A percentile compares a stretch with the other conserved stretches of the same genome.
Evolutionary conservation across 1,140 invertebrate species (phyloP).

Genomic region (Helicoverpa zea): DNA sequence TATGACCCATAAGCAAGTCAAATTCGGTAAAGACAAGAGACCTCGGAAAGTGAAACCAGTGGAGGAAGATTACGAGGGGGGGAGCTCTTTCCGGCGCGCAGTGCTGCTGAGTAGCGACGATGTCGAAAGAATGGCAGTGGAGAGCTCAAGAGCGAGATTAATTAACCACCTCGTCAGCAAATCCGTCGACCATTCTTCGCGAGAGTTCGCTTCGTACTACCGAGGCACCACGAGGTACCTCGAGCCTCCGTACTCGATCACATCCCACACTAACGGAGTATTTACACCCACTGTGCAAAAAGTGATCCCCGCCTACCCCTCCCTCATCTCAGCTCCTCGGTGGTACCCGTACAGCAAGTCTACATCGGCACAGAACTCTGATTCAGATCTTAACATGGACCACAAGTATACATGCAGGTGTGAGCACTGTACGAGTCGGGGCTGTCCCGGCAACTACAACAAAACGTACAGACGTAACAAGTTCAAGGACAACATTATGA

Average conservation of each 20-base stretch:
- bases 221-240: slow-evolving; percentile 33
- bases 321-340: slow-evolving; percentile 52
- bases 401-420: slow-evolving; percentile 49
- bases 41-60: not conserved
- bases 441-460: slow-evolving; percentile 49
- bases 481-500: slow-evolving; percentile 69
- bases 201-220: slow-evolving; percentile 61
- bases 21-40: slow-evolving; percentile 23
- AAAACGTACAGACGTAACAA: not conserved
- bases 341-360: slow-evolving; percentile 57
- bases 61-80: slow-evolving; percentile 8
- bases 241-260: slow-evolving; percentile 55
- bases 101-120: slow-evolving; percentile 58
- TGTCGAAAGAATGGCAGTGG: slow-evolving; percentile 50
- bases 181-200: slow-evolving; percentile 35
- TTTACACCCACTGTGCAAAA: not conserved
- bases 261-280: slow-evolving; percentile 53
- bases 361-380: slow-evolving; percentile 39
- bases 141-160: slow-evolving; percentile 57
- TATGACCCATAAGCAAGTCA: slow-evolving; percentile 41
- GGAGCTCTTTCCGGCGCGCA: slow-evolving; percentile 22
- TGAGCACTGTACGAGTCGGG: slow-evolving; percentile 39
- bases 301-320: slow-evolving; percentile 56
- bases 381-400: slow-evolving; percentile 22
- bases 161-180: slow-evolving; percentile 53